Base-by-base conservation (phyloP, 1,140 invertebrate species). In the Sesamia nonagrioides region DNA sequence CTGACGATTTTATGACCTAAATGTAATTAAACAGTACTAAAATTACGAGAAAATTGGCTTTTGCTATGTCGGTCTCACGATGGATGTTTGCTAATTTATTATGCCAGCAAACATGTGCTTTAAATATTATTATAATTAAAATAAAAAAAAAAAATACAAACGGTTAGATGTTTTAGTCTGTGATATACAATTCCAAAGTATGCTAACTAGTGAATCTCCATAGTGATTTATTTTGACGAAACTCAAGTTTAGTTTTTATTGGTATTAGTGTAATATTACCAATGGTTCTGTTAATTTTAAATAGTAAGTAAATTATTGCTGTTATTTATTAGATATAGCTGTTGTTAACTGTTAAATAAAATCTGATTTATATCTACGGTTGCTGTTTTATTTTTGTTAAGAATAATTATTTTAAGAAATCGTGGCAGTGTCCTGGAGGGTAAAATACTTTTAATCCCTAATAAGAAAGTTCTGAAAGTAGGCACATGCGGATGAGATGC, bases 161-260 rank as follows among this genome's bases (percentile, higher is more conserved):
- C n/a, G 50, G n/a, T 72, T 56, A 56, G n/a, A 15, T 11, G 37
- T 18, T 56, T 40, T 52, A 73, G 71, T 35, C 71, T 73, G 71
- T 73, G 71, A 73, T 73, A 73, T 17, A 58, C 71, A 42, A 73
- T 73, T 73, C 71, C 71, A 73, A 58, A 56, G 54, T 58, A 58
- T 58, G 40, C 8, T 37, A 17, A 15, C 45, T 66, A 21, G 27
- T 2, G 33, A 40, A 45, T 52, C 45, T 71, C 8, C 18, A 8
- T 48, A 69, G 21, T 50, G 13, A 37, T 35, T 71, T 33, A 11
- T 17, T 71, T 52, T 35, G 27, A 37, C 33, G 5, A 71, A 18
- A 52, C 27, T 50, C 7, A 17, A n/a, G 6, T 21, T 7, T 37
- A 37, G 37, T 35, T 42, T 63, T 63, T 50, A 1, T 50, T 68